Evolutionary conservation across 35 echinoderm and acorn worm species (phyloP).

Genomic region (Nesometra sesokonis): DNA sequence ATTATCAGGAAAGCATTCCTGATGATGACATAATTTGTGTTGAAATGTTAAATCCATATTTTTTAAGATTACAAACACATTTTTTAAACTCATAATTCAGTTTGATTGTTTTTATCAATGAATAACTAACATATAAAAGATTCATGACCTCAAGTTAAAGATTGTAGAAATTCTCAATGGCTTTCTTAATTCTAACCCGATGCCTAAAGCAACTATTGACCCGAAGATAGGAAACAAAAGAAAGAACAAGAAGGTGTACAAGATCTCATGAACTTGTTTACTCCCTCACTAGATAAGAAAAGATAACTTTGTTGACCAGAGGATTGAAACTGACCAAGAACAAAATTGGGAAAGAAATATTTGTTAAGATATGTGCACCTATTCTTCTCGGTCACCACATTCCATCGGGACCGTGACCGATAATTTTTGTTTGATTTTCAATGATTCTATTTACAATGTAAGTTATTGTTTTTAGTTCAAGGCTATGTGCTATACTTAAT

Average conservation of each 20-base stretch:
- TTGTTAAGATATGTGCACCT: not conserved
- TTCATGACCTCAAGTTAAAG: not conserved
- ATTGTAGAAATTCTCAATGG: not conserved
- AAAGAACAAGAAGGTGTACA: not conserved
- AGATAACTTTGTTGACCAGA: not conserved
- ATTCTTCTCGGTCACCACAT: not conserved
- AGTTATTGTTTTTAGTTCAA: not conserved
- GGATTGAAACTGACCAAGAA: not conserved
- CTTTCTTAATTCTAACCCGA: not conserved
- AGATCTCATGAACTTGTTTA: not conserved
- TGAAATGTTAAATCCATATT: no score
- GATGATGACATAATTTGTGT: no score
- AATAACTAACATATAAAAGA: no score
- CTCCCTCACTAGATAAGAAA: not conserved
- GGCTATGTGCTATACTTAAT: not conserved
- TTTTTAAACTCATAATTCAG: no score
- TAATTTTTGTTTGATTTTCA: not conserved
- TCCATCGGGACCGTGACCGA: not conserved
- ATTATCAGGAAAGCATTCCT: no score
- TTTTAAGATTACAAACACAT: no score
- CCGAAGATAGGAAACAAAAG: not conserved
- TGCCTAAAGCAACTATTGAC: not conserved
- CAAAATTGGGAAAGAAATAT: not conserved
- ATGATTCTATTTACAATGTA: not conserved
- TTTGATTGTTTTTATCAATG: no score